These are phyloP conservation scores for Anoura caudifer DNA, from an alignment of 2,113 vertebrate species.

Conservation along the genomic window DNA sequence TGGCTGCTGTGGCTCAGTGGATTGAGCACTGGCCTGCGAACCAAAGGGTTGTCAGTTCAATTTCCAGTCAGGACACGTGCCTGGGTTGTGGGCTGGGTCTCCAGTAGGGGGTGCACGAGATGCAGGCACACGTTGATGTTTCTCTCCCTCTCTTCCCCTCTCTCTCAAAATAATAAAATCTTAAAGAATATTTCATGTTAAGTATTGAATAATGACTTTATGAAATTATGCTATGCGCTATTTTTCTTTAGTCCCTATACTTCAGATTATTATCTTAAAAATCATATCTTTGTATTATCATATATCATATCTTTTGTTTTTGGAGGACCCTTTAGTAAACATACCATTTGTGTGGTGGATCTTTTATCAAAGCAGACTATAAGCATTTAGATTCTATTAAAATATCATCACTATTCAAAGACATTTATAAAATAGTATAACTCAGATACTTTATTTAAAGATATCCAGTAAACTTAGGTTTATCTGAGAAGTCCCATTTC, in stretches of 20 bases:
- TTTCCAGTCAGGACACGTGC: no score
- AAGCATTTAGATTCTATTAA: constrained; percentile 16
- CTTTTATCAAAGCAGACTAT: neutral
- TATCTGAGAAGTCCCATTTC: neutral
- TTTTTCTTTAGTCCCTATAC: constrained; percentile 6
- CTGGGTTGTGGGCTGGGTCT: no score
- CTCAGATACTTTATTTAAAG: neutral
- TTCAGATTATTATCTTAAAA: constrained; percentile 5
- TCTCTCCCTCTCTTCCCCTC: no score
- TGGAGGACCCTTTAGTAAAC: neutral
- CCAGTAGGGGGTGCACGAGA: no score
- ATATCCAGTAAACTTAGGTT: constrained; percentile 1
- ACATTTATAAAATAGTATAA: constrained; percentile 11
- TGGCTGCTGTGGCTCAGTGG: no score
- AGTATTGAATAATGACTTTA: neutral
- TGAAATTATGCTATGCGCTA: neutral
- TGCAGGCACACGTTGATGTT: no score
- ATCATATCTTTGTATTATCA: neutral
- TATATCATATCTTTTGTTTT: neutral
- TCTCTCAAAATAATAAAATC: no score
- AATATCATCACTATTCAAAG: neutral
- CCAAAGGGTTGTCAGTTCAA: no score
- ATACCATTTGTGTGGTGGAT: neutral
- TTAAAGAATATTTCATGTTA: constrained; percentile 18
- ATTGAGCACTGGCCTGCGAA: no score